Percentiles rank a stretch among this genome's conserved stretches.
These are phyloP conservation scores for Falcunculus frontatus DNA, from an alignment of 2,113 vertebrate species.

Conservation along the genomic window DNA sequence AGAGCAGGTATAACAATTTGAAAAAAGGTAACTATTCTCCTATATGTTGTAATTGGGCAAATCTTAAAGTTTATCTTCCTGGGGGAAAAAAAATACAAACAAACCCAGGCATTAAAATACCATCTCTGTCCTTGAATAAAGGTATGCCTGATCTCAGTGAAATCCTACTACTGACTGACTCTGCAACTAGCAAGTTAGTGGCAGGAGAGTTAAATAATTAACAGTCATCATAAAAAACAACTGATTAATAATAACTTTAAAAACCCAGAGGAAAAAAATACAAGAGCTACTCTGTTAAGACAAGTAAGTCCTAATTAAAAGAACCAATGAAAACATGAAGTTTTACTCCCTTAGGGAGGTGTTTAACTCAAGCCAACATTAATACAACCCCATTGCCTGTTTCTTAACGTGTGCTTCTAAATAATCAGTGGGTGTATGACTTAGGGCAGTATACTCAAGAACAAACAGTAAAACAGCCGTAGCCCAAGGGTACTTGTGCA, in stretches of 20 bases:
- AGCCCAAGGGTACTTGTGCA: not conserved
- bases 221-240: not conserved
- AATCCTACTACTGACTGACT: not conserved
- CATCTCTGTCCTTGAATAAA: not conserved
- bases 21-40: not conserved
- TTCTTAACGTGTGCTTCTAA: not conserved
- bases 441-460: not conserved
- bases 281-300: not conserved
- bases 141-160: not conserved
- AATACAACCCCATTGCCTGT: not conserved
- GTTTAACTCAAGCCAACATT: not conserved
- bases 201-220: not conserved
- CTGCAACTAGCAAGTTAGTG: not conserved
- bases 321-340: not conserved
- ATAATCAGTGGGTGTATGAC: not conserved
- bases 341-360: not conserved
- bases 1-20: not conserved
- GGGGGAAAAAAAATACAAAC: not conserved
- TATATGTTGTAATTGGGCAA: not conserved
- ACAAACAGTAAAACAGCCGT: not conserved
- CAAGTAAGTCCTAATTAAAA: not conserved
- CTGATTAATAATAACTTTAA: not conserved
- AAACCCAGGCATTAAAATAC: not conserved
- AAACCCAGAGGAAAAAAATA: not conserved
- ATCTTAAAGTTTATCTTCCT: not conserved